Evolutionary conservation across 2,888 invertebrate species (phyloP).

Genomic region (Brachypterus glaber): DNA sequence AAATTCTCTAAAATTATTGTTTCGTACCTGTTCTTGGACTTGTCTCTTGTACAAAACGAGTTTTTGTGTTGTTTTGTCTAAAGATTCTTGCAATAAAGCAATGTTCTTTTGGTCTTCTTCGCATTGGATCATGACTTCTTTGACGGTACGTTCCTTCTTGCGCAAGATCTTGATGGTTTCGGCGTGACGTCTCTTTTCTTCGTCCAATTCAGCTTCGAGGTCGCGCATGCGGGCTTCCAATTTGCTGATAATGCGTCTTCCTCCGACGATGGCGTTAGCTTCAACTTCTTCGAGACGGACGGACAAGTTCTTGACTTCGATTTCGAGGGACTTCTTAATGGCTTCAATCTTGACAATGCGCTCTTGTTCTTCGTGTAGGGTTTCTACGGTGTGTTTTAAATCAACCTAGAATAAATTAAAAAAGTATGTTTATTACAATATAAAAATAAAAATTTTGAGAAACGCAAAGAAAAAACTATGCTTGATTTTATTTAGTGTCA

Average conservation of each 20-base stretch:
- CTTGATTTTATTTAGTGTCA: too few relatives aligned
- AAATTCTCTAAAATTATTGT: neutral
- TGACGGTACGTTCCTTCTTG: conserved; percentile 95
- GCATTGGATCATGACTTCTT: conserved; percentile 90
- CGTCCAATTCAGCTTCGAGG: conserved; percentile 88
- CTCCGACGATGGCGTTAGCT: conserved; percentile 92
- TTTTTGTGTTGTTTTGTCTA: conserved; percentile 82
- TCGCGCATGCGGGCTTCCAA: conserved; percentile 92
- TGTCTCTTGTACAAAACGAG: conserved; percentile 92
- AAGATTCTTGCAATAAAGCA: conserved; percentile 77
- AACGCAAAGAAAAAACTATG: conserved; percentile 1
- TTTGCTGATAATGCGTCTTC: conserved; percentile 95
- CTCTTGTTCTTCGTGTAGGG: conserved; percentile 92
- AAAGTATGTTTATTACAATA: neutral
- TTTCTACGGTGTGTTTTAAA: conserved; percentile 88
- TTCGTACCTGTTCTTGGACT: conserved; percentile 78
- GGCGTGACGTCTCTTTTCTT: conserved; percentile 93
- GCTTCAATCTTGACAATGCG: conserved; percentile 95
- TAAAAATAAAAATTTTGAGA: conserved; percentile 1
- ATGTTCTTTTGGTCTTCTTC: conserved; percentile 98
- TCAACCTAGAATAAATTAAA: conserved; percentile 52
- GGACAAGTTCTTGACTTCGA: conserved; percentile 92
- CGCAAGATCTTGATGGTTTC: conserved; percentile 96
- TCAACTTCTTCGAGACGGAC: conserved; percentile 93
- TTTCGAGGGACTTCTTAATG: conserved; percentile 94